A percentile compares a stretch with the other conserved stretches of the same genome.
Evolutionary conservation across 1,140 invertebrate species (phyloP).

Genomic region (Doryteuthis pealeii): DNA sequence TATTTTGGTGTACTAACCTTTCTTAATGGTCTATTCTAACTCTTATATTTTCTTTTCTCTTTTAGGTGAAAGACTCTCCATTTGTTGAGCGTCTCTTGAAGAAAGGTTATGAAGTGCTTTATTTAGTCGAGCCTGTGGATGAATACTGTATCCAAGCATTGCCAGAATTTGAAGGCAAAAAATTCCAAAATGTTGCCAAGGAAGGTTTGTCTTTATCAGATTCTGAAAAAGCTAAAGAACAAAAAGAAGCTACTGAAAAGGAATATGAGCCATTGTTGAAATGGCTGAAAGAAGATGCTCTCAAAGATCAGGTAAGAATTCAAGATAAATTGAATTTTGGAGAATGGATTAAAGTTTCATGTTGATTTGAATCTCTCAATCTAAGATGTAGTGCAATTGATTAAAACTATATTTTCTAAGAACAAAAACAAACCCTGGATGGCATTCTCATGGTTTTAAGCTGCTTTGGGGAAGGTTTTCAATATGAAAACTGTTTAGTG

Average conservation of each 20-base stretch:
- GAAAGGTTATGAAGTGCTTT: slow-evolving; percentile 96
- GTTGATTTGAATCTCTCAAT: neutral
- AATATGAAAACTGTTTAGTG: too few relatives aligned
- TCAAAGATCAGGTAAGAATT: slow-evolving; percentile 76
- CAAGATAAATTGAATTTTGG: neutral
- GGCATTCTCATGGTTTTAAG: neutral
- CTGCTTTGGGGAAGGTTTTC: too few relatives aligned
- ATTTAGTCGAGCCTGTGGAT: slow-evolving; percentile 94
- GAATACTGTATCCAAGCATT: slow-evolving; percentile 96
- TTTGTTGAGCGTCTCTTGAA: slow-evolving; percentile 93
- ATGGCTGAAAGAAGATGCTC: slow-evolving; percentile 84
- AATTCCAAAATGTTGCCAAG: slow-evolving; percentile 99
- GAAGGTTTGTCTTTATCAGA: slow-evolving; percentile 87
- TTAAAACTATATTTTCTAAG: slow-evolving; percentile 14
- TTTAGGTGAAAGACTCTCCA: slow-evolving; percentile 81
- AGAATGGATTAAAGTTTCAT: too few relatives aligned
- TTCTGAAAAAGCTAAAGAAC: slow-evolving; percentile 79
- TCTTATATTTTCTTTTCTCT: too few relatives aligned
- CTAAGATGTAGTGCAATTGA: slow-evolving; percentile 10
- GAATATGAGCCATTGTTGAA: slow-evolving; percentile 87
- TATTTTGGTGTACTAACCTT: too few relatives aligned
- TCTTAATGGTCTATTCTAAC: too few relatives aligned
- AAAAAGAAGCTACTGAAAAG: slow-evolving; percentile 76
- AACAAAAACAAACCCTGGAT: too few relatives aligned
- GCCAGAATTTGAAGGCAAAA: slow-evolving; percentile 99